Percentiles rank a stretch among this genome's conserved stretches.
Evolutionary conservation across 2,113 vertebrate genomes (phyloP).

Genomic region (Notothenia coriiceps): DNA sequence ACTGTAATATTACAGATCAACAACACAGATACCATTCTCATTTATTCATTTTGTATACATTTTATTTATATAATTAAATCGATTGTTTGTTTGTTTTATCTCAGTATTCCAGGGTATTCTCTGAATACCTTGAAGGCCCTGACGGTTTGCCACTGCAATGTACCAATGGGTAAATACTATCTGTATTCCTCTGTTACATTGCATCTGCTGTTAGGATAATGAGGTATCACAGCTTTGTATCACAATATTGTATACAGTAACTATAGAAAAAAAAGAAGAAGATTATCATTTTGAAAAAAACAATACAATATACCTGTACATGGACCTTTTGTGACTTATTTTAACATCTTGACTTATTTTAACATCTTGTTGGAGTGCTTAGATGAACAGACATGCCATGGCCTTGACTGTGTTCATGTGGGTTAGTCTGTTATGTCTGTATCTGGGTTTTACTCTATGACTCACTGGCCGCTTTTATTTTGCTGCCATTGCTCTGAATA

Average conservation of each 20-base stretch:
- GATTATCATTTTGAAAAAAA: no score
- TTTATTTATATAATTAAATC: no score
- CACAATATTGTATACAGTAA: background rate
- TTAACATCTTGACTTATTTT: no score
- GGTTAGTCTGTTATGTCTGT: conserved; percentile 71
- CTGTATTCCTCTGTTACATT: background rate
- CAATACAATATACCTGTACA: background rate
- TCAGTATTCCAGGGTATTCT: no score
- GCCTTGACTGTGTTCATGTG: conserved; percentile 43
- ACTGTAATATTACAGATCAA: no score
- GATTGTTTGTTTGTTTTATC: no score
- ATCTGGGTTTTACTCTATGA: conserved; percentile 54
- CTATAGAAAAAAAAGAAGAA: no score
- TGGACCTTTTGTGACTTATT: background rate
- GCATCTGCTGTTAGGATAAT: background rate
- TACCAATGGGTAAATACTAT: background rate
- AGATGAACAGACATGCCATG: conserved; percentile 17
- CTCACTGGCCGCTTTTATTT: conserved; percentile 63
- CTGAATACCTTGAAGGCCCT: no score
- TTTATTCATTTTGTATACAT: no score
- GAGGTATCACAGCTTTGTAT: background rate
- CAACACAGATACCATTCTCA: no score
- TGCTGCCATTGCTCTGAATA: conserved; percentile 33
- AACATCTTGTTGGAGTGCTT: conserved; percentile 17
- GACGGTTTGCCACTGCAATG: background rate